Evolutionary conservation across 2,888 invertebrate genomes (phyloP), one percentile per base, ranked within the genome.

Genomic region (Parnassius orleans): DNA sequence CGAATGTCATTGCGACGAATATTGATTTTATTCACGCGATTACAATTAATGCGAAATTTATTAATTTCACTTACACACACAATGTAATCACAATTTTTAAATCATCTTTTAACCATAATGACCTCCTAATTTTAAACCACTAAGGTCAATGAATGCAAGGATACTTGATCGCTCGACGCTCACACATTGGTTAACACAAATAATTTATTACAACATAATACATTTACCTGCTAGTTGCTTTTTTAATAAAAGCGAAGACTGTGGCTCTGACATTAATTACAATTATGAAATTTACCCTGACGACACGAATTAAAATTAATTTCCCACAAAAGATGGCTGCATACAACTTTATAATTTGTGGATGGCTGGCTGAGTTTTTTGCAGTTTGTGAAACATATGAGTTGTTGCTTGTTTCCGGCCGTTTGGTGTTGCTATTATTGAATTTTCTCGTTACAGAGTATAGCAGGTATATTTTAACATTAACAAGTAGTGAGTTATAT

Each of bases 181-280:
- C 72, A 73, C 73, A 74, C 70, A 72, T 68, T 68, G 74, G 74
- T 79, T 78, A 72, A 71, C 70, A 76, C 68, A 75, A 78, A 78
- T 73, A 60, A 72, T 74, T 76, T 71, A 65, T 72, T 44, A 65
- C 11, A 53, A 61, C 51, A 65, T 68, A 72, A 66, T 61, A 65
- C 66, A 93, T 93, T 93, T 94, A 97, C 98, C 98, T 95, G 97
- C 97, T 93, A 98, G 94, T 94, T 98, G 98, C 95, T 98, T 98
- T 93, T 96, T 95, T 93, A 98, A 94, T 93, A 98, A 94, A 93
- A 98, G 95, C 92, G 97, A 96, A 92, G 97, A 97, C 95, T 97
- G 97, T 95, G 95, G 95, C 94, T 97, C 97, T 95, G 97, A 96
- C 97, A 97, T 97, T 95, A 95, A 95, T 95, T 95, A 94, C 94